phyloP scores from a whole-genome alignment of 2,888 invertebrate genomes.

The Ptychoptera contaminata region DNA sequence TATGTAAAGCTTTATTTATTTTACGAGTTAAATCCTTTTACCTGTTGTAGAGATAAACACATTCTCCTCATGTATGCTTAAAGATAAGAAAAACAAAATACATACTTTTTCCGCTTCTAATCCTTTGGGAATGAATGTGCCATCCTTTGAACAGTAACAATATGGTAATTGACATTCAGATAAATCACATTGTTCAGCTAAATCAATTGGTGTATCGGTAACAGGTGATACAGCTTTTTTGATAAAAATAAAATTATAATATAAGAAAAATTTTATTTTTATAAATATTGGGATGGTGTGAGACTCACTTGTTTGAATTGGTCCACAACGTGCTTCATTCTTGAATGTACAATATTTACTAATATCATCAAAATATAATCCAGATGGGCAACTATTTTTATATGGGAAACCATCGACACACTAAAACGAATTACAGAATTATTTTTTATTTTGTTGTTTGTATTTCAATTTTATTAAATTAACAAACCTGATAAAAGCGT shows the following conservation, averaged over 20 bases:
- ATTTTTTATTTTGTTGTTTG: background rate
- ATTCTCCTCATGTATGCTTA: too few species aligned
- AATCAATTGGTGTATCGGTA: conserved; percentile 65
- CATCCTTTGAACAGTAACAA: conserved; percentile 85
- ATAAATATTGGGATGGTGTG: background rate
- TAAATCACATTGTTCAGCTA: conserved; percentile 64
- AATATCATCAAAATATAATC: conserved; percentile 78
- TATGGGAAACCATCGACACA: conserved; percentile 84
- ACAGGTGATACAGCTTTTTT: conserved; percentile 57
- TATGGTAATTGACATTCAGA: conserved; percentile 66
- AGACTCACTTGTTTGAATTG: conserved; percentile 68
- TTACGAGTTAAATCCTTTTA: too few species aligned
- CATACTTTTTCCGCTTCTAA: conserved; percentile 66
- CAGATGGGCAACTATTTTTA: conserved; percentile 75
- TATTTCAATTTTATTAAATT: conserved; percentile 5
- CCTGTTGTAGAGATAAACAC: too few species aligned
- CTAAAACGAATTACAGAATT: conserved; percentile 31
- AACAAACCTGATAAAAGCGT: conserved; percentile 70
- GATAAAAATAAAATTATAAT: conserved; percentile 1
- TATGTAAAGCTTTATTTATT: too few species aligned
- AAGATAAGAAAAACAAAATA: too few species aligned
- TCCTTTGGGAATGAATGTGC: conserved; percentile 72
- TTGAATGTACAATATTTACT: conserved; percentile 84
- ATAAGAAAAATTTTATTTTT: background rate
- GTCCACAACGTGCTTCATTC: conserved; percentile 78